These are phyloP conservation scores for Synergus itoensis DNA, from an alignment of 2,888 invertebrate genomes.

Conservation along the genomic window DNA sequence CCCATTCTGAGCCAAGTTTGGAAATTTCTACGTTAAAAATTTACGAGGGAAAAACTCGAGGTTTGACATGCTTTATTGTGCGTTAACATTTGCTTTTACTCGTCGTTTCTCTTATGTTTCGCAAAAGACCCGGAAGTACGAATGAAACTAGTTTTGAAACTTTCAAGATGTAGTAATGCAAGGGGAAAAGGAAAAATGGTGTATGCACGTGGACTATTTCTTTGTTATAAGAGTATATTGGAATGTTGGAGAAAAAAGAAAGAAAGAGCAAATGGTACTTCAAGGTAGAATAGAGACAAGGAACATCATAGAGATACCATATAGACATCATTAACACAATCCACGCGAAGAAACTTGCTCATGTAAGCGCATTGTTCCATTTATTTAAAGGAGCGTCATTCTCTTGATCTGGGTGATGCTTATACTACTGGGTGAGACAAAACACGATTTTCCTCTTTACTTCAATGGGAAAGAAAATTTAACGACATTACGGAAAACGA, in stretches of 20 bases:
- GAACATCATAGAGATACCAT: background rate
- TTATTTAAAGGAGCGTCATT: conserved; percentile 24
- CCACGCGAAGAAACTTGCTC: background rate
- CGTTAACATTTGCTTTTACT: background rate
- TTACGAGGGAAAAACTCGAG: background rate
- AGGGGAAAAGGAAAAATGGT: background rate
- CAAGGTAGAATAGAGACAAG: conserved; percentile 6
- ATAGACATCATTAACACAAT: conserved; percentile 33
- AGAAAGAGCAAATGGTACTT: conserved; percentile 22
- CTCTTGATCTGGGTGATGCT: conserved; percentile 5
- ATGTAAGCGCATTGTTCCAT: conserved; percentile 20
- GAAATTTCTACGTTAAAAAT: background rate
- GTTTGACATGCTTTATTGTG: background rate
- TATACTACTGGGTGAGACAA: background rate
- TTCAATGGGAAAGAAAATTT: conserved; percentile 9
- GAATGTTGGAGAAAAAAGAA: background rate
- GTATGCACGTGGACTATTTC: background rate
- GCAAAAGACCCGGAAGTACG: background rate
- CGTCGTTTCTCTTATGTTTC: background rate
- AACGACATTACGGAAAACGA: background rate
- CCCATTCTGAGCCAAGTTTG: no score
- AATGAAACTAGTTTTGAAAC: conserved; percentile 12
- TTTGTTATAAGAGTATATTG: conserved; percentile 3
- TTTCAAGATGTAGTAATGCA: background rate
- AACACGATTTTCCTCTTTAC: conserved; percentile 29